phyloP scores from a whole-genome alignment of 1,140 invertebrate species.

The Littorina saxatilis region DNA sequence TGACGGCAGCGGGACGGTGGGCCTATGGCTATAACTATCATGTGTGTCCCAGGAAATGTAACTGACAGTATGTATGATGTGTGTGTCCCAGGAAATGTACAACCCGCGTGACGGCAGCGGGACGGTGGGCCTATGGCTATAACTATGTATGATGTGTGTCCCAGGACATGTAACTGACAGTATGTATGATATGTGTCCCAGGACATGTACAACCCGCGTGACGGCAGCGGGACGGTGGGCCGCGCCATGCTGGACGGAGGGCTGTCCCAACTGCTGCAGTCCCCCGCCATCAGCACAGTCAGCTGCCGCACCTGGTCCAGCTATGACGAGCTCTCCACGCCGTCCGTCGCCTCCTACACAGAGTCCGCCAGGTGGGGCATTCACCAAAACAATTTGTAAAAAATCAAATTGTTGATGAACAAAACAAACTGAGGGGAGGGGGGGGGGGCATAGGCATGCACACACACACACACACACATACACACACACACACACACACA shows the following conservation, averaged over 20 bases:
- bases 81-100: slow-evolving; percentile 26
- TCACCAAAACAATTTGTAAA: too few relatives aligned
- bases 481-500: too few relatives aligned
- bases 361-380: slow-evolving; percentile 6
- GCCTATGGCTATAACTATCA: too few relatives aligned
- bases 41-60: too few relatives aligned
- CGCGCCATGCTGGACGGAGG: slow-evolving; percentile 27
- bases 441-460: too few relatives aligned
- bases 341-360: slow-evolving; percentile 10
- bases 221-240: not conserved
- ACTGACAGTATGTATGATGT: too few relatives aligned
- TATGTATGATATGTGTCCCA: slow-evolving; percentile 21
- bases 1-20: not conserved
- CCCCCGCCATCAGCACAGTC: slow-evolving; percentile 57
- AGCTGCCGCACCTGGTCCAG: slow-evolving; percentile 64
- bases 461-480: too few relatives aligned
- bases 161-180: too few relatives aligned
- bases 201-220: slow-evolving; percentile 11
- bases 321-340: slow-evolving; percentile 60
- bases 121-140: not conserved
- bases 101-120: not conserved
- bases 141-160: too few relatives aligned
- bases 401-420: too few relatives aligned
- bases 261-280: slow-evolving; percentile 50
- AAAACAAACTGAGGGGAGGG: too few relatives aligned